Conservation (phyloP, 92 coral and sea anemone species). For the Pocillopora meandrina region DNA sequence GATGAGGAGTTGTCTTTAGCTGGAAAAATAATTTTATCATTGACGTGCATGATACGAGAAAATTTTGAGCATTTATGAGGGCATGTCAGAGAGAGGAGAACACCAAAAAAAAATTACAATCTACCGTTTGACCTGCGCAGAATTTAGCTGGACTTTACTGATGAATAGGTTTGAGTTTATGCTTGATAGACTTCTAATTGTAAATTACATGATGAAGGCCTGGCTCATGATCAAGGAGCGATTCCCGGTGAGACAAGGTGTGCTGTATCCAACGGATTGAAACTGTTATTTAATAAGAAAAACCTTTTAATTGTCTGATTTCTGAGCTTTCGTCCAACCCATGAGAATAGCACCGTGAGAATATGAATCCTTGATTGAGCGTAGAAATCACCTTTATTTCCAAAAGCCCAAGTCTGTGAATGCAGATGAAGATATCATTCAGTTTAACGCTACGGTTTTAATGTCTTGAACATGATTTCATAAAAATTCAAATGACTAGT, state of each 20-base stretch:
- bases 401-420: not conserved
- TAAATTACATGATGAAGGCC: not conserved
- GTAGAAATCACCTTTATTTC: not conserved
- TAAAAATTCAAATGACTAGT: not conserved
- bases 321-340: not conserved
- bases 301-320: not conserved
- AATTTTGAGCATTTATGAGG: no score
- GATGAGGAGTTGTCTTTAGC: no score
- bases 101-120: no score
- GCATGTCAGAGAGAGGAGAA: no score
- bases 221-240: not conserved
- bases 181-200: no score
- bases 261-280: constrained; percentile 2
- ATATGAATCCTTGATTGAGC: not conserved
- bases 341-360: constrained; percentile 16
- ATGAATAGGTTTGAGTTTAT: no score
- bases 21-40: no score
- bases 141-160: no score
- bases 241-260: not conserved
- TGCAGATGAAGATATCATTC: not conserved
- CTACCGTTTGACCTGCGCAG: no score
- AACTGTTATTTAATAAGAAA: not conserved
- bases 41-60: no score
- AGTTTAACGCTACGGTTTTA: no score
- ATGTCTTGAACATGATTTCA: not conserved